Base-by-base conservation (phyloP, 2,113 vertebrate genomes). In the Pseudorasbora parva region DNA sequence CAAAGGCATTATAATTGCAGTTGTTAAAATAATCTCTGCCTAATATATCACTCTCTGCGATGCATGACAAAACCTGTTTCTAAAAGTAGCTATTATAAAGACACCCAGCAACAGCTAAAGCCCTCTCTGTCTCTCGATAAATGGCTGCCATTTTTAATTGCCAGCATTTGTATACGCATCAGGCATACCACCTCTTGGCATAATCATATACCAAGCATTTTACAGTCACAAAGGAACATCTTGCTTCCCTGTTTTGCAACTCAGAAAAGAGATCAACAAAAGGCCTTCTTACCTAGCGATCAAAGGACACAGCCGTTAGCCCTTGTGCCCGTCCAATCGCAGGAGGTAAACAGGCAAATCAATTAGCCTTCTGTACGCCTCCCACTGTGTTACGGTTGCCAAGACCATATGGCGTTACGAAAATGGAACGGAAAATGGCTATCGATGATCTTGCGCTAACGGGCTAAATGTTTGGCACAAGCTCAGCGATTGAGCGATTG, bases 401-500 rank as follows among this genome's bases (percentile, higher is more conserved):
- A 89, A 76, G 87, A 83, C 85, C 47, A 57, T 56, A 75, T n/a
- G 33, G 21, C 15, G 15, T 72, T 33, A 33, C 19, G 37, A 71
- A 86, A 92, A 93, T 91, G 87, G 91, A 89, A 92, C 90, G 87
- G 87, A 88, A 62, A 81, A 68, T 68, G 37, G 54, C 23, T 68
- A 60, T 84, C 82, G 87, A 89, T 84, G 59, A 86, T 85, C 84
- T 89, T 74, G 87, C 87, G 91, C 91, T 84, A 30, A 91, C 89
- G 15, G 87, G 88, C 88, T 88, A 88, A 91, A 91, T 87, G 91
- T 83, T 91, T 93, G 92, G 92, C 91, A 89, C 87, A 85, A 88
- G 91, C 88, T 90, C 87, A 89, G 87, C 86, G 75, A 88, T 86
- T 88, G 88, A 87, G 88, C 89, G 85, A 90, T 86, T 85, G 91